Conservation (phyloP, 1,140 invertebrate species). For the Ceratosolen fusciceps region DNA sequence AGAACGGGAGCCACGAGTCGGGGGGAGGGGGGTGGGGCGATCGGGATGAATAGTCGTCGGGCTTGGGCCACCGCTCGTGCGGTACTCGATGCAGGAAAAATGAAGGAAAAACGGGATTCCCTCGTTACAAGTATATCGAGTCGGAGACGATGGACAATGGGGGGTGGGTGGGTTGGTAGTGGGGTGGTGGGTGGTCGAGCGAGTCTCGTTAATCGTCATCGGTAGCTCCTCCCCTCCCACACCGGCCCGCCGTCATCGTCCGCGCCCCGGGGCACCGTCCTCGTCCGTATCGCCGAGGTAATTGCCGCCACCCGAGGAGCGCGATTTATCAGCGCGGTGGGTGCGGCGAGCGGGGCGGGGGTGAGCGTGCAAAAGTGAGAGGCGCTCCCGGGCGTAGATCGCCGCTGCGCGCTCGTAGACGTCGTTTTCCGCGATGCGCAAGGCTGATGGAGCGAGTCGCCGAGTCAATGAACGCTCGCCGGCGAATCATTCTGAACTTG, state of each 20-base stretch:
- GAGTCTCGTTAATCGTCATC: too few relatives aligned
- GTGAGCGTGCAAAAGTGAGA: not conserved
- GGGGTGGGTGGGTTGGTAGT: too few relatives aligned
- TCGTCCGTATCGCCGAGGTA: not conserved
- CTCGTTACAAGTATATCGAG: too few relatives aligned
- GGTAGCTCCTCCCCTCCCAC: too few relatives aligned
- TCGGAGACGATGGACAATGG: too few relatives aligned
- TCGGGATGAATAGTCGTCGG: too few relatives aligned
- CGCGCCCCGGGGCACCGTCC: not conserved
- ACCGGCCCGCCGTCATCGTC: not conserved
- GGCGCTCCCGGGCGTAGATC: not conserved
- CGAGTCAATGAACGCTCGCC: constrained; percentile 45
- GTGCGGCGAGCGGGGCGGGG: not conserved
- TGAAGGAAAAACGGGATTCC: too few relatives aligned
- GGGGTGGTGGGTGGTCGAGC: too few relatives aligned
- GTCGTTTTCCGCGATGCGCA: constrained; percentile 36
- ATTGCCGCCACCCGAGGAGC: not conserved
- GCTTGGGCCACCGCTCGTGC: too few relatives aligned
- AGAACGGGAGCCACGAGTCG: too few relatives aligned
- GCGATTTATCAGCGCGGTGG: not conserved
- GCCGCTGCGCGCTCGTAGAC: not conserved
- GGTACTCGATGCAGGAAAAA: too few relatives aligned
- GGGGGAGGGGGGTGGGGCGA: too few relatives aligned
- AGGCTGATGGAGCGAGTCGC: constrained; percentile 43
- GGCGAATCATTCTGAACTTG: constrained; percentile 23